Conservation (phyloP, 2,113 vertebrate genomes). For the Hymenochirus boettgeri region DNA sequence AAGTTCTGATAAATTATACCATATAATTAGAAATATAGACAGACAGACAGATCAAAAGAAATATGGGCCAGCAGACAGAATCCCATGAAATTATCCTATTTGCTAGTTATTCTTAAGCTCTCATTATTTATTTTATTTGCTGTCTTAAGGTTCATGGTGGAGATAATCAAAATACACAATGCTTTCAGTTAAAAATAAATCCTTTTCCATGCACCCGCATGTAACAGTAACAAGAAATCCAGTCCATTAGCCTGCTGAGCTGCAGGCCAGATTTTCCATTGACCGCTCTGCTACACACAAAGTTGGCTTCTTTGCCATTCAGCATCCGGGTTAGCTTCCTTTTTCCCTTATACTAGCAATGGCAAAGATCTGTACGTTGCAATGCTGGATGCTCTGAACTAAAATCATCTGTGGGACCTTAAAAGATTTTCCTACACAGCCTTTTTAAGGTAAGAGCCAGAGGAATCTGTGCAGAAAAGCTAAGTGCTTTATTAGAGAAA, state of each 20-base stretch:
- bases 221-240: slow-evolving; percentile 52
- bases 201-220: background rate
- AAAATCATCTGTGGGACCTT: slow-evolving; percentile 51
- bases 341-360: slow-evolving; percentile 70
- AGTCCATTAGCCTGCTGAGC: slow-evolving; percentile 58
- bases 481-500: slow-evolving; percentile 49
- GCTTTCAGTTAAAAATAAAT: background rate
- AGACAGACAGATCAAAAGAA: too few relatives aligned
- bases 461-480: slow-evolving; percentile 21
- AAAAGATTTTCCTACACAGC: slow-evolving; percentile 49
- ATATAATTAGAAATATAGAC: too few relatives aligned
- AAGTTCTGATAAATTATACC: too few relatives aligned
- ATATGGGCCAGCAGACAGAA: too few relatives aligned
- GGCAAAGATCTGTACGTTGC: slow-evolving; percentile 72
- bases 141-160: too few relatives aligned
- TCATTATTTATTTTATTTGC: too few relatives aligned
- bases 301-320: slow-evolving; percentile 78
- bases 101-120: too few relatives aligned
- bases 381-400: slow-evolving; percentile 63
- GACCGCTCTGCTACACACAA: slow-evolving; percentile 71
- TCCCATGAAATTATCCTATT: too few relatives aligned
- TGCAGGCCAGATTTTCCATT: slow-evolving; percentile 72
- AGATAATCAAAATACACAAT: background rate
- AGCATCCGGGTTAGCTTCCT: slow-evolving; percentile 73
- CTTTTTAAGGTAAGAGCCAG: slow-evolving; percentile 64